phyloP scores from a whole-genome alignment of 64 coral and sea anemone species.

The Stichodactyla helianthus region DNA sequence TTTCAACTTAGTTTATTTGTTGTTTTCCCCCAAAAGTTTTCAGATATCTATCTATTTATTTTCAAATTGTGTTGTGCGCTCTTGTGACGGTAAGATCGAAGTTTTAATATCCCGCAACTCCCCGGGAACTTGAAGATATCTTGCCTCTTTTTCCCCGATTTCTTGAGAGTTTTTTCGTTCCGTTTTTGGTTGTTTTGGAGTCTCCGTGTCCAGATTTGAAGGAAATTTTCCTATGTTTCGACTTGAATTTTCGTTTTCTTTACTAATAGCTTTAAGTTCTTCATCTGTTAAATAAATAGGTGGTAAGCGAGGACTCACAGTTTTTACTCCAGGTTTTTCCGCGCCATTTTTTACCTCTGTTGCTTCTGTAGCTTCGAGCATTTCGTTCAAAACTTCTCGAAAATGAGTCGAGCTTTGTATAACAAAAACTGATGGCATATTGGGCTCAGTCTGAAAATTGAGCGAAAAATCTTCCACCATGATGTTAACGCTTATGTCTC shows the following conservation, averaged over 20 bases:
- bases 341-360: background rate
- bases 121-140: background rate
- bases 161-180: background rate
- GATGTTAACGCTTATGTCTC: background rate
- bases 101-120: background rate
- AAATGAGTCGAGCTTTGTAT: conserved; percentile 14
- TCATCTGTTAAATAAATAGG: conserved; percentile 10
- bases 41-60: no score
- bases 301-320: background rate
- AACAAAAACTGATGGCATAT: background rate
- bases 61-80: background rate
- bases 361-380: background rate
- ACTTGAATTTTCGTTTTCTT: background rate
- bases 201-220: background rate
- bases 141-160: background rate
- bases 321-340: background rate
- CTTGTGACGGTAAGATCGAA: background rate
- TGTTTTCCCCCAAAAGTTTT: no score
- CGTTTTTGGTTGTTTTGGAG: background rate
- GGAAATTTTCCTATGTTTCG: background rate
- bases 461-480: conserved; percentile 2
- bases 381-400: conserved; percentile 10
- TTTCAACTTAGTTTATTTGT: no score
- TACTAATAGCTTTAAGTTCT: background rate
- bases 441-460: background rate